A percentile compares a stretch with the other conserved stretches of the same genome.
These are phyloP conservation scores for Theristicus caerulescens DNA, from an alignment of 2,113 vertebrate species.

Conservation along the genomic window DNA sequence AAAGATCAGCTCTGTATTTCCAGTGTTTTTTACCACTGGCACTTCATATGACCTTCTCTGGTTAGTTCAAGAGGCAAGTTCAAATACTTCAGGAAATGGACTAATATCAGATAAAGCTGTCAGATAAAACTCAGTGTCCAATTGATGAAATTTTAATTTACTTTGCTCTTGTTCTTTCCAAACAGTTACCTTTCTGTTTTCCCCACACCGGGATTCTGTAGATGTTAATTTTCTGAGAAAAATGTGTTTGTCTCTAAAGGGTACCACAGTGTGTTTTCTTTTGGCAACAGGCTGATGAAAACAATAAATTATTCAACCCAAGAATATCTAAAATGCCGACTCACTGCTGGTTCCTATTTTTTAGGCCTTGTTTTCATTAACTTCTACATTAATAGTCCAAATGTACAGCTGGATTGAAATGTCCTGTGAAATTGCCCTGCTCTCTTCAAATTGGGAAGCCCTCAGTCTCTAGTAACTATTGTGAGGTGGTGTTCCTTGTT, in stretches of 20 bases:
- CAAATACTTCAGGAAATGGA: background rate
- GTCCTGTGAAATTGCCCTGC: conserved; percentile 49
- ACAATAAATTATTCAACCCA: conserved; percentile 44
- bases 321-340: conserved; percentile 14
- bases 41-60: background rate
- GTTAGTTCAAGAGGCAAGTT: conserved; percentile 1
- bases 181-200: conserved; percentile 14
- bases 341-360: conserved; percentile 2
- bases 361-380: conserved; percentile 67
- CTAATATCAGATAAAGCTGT: background rate
- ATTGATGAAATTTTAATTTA: conserved; percentile 38
- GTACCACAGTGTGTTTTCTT: conserved; percentile 16
- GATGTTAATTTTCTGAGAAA: conserved; percentile 35
- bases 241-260: conserved; percentile 41
- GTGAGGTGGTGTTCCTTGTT: conserved; percentile 36
- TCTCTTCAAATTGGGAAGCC: conserved; percentile 12
- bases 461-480: background rate
- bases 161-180: conserved; percentile 23
- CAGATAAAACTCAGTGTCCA: background rate
- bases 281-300: conserved; percentile 43
- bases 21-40: background rate
- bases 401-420: conserved; percentile 54
- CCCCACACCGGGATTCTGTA: background rate
- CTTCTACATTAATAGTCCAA: conserved; percentile 48
- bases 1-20: background rate